Conservation (phyloP, 2,113 vertebrate species). For the Trematomus loennbergii region DNA sequence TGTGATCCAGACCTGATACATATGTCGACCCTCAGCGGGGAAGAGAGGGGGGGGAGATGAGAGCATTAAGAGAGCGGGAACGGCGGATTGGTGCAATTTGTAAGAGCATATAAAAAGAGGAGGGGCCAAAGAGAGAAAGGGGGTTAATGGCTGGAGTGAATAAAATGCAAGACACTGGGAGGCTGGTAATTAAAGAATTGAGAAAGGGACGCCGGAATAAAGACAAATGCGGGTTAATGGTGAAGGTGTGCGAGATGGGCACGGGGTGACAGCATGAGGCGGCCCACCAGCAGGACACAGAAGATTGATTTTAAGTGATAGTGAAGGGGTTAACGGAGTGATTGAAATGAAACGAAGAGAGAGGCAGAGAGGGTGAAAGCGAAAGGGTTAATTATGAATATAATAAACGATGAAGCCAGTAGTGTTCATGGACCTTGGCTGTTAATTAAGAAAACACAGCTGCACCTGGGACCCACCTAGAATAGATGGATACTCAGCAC, state of each 20-base stretch:
- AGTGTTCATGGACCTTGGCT: slow-evolving; percentile 63
- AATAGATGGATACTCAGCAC: slow-evolving; percentile 49
- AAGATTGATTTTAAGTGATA: slow-evolving; percentile 56
- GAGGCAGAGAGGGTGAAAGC: slow-evolving; percentile 49
- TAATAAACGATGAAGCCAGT: slow-evolving; percentile 69
- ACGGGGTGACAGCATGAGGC: slow-evolving; percentile 54
- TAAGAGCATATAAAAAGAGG: slow-evolving; percentile 43
- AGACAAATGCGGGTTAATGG: slow-evolving; percentile 76
- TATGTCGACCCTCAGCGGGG: slow-evolving; percentile 68
- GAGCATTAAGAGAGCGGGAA: slow-evolving; percentile 48
- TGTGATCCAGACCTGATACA: slow-evolving; percentile 74
- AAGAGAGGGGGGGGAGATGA: slow-evolving; percentile 14
- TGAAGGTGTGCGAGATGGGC: slow-evolving; percentile 19
- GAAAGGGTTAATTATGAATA: slow-evolving; percentile 70
- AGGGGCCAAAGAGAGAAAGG: slow-evolving; percentile 52
- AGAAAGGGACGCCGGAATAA: slow-evolving; percentile 65
- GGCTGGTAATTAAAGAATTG: slow-evolving; percentile 61
- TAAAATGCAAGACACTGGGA: slow-evolving; percentile 66
- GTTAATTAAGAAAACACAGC: slow-evolving; percentile 76
- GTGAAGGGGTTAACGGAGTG: slow-evolving; percentile 58
- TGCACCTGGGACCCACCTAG: slow-evolving; percentile 74
- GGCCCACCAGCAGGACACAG: slow-evolving; percentile 26
- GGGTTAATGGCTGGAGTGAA: slow-evolving; percentile 74
- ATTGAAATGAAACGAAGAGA: slow-evolving; percentile 62
- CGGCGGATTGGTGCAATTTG: slow-evolving; percentile 51